Evolutionary conservation across 2,888 invertebrate species (phyloP), one percentile per base, ranked within the genome.

Genomic region (Pediacus dermestoides): DNA sequence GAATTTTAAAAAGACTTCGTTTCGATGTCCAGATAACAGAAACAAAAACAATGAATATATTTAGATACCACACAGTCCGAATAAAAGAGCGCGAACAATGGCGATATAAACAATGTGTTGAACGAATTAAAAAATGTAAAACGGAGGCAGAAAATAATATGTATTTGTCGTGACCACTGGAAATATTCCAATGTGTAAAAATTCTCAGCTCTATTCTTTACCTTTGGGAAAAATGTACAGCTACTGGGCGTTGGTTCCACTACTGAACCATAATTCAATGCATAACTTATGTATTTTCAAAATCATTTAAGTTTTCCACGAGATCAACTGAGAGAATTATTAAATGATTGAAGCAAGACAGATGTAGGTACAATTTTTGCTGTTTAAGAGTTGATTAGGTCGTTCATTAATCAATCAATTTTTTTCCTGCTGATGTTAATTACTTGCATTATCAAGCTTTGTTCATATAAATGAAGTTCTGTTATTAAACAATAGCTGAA

Each of bases 41-140:
- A 47, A 46, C 45, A 42, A 50, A 27, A 37, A 32, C 62, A 66
- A 65, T 63, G 66, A 64, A 66, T 66, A 64, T 66, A 63, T 66
- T 67, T 64, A 66, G 60, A 65, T 66, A 63, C 67, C 66, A 66
- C 66, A 67, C 64, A 67, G 60, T 61, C 60, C 57, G 67, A 65
- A 64, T 65, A 66, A 67, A 66, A 67, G 61, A 64, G 63, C 60
- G 60, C 60, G 61, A 67, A 68, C 68, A 68, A 68, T 68, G 62
- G 68, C 61, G 66, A 63, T 63, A 68, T 68, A 67, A 68, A 68
- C 68, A 68, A 68, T 66, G 66, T 67, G 61, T 62, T 60, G 57
- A 44, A 44, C 50, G 60, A 57, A 55, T 61, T 56, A 54, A 63
- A 63, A 61, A 62, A 55, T 55, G 10, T 23, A 23, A 9, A 61